Base-by-base conservation (phyloP, 2,888 invertebrate species). In the Caenorhabditis wallacei region DNA sequence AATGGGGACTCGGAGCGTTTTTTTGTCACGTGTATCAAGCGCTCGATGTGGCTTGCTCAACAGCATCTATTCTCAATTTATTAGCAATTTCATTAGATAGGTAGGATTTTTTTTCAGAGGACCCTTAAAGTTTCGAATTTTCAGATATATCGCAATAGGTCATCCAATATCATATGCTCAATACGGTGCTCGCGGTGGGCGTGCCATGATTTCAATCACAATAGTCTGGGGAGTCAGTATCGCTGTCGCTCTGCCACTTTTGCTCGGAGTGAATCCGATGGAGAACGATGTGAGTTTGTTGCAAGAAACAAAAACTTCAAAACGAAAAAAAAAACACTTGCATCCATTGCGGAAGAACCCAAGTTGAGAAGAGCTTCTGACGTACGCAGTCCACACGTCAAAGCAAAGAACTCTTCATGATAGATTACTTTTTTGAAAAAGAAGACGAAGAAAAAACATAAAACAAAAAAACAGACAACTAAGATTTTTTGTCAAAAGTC, bases 31-130 rank as follows among this genome's bases (percentile, higher is more conserved):
- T 97, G 93, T 98, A 97, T 94, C 97, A 97, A 92, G 97, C 97
- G 76, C 96, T 96, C 95, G 97, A 98, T 93, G 97, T 98, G 92
- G 96, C 96, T 88, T 97, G 97, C 93, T 97, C 97, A 90, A 98
- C 97, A 85, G 97, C 97, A 92, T 97, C 97, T 92, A 98, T 98
- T 93, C 96, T 97, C 94, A 97, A 98, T 94, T 94, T 97, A 92
- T 96, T 97, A 89, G 97, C 97, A 90, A 98, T 98, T 93, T 97
- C 97, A 91, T 96, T 97, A 94, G 97, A 98, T 95, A 96, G 97
- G 97, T 97, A 93, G 94, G 24, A 8, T 22, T 20, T 35, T 53
- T 35, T 10, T 61, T 22, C 20, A 11, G 5, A 18, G n/a, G 22
- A 13, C 10, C 46, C 30, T 20, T n/a, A 43, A 24, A 13, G 1